Base-by-base conservation (phyloP, 2,888 invertebrate species). In the Callyntrura sp. region DNA sequence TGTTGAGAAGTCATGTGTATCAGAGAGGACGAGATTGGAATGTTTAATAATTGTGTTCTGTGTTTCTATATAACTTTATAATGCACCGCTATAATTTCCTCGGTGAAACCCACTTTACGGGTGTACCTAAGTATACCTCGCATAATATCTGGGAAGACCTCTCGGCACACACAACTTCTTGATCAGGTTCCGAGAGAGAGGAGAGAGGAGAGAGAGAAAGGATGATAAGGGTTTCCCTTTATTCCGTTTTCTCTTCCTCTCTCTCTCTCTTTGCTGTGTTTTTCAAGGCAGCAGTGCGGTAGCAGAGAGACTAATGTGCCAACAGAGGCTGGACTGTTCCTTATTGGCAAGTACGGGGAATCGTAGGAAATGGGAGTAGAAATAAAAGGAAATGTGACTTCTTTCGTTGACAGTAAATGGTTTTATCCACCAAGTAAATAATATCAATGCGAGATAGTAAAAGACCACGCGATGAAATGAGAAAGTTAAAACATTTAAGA, bases 331-430 rank as follows among this genome's bases (percentile, higher is more conserved):
- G 28, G 23, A 17, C 60, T 60, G 20, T 60, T 0, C 65, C 51
- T 17, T 76, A 57, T 85, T 68, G 82, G 45, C 55, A 12, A 43
- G 62, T 65, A 51, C 35, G 51, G 65, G 9, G 17, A 76, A 48
- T 35, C 20, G 73, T 35, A 76, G 87, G 86, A 87, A 57, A 81
- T 57, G 79, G 48, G 62, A 57, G 35, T 35, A 17, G 55, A 79
- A 87, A 57, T 87, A 87, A 87, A 81, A 87, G 87, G 87, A 87
- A 87, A 87, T 87, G 87, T 60, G 87, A 87, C 87, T 81, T 86
- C 79, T 65, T 81, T 79, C 35, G 35, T 35, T 79, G 35, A 3
- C 68, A 35, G 51, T 70, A 81, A 87, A 87, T 81, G 87, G 68
- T 48, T 12, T 20, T 20, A 23, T 76, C 73, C 70, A 45, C 45